Evolutionary conservation across 2,888 invertebrate species (phyloP), one percentile per base, ranked within the genome.

Genomic region (Leucophenga maculata): DNA sequence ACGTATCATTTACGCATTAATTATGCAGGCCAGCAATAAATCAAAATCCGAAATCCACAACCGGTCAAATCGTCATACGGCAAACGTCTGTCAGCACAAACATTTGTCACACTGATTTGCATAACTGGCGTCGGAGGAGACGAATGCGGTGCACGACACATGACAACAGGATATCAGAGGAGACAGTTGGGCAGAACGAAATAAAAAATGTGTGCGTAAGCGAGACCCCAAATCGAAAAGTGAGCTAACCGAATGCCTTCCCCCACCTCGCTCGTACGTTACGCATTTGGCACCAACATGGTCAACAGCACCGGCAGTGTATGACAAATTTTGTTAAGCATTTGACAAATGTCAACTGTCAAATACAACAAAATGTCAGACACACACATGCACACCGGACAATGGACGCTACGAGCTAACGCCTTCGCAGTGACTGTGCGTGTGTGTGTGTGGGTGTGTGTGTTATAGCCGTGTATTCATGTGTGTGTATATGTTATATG

Each of bases 261-360:
- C 26, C n/a, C n/a, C 60, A 60, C 31, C 55, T 62, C 71, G 6
- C 55, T 3, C 20, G 11, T 22, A 4, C 20, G 6, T 22, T 50
- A 71, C 74, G 68, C 76, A 68, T 59, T 54, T 57, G 57, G 44
- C 39, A 55, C 46, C 65, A 69, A 68, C 69, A 69, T 72, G 77
- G 77, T 78, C 75, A 77, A 14, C 62, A n/a, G 1, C 16, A 62
- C 11, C 65, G 65, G 65, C 70, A 69, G 71, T 77, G 72, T 80
- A 74, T 80, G 78, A 80, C 83, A 80, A 78, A 83, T 79, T 81
- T 82, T 78, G 80, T 79, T 78, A 77, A 79, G 78, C 80, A 75
- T 78, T 78, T 81, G 83, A 83, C 81, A 83, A 81, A 81, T 81
- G 81, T 82, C 83, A 81, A 80, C 80, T 82, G 83, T 83, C 83